phyloP scores from a whole-genome alignment of 2,113 vertebrate genomes.

The Stercorarius parasiticus region DNA sequence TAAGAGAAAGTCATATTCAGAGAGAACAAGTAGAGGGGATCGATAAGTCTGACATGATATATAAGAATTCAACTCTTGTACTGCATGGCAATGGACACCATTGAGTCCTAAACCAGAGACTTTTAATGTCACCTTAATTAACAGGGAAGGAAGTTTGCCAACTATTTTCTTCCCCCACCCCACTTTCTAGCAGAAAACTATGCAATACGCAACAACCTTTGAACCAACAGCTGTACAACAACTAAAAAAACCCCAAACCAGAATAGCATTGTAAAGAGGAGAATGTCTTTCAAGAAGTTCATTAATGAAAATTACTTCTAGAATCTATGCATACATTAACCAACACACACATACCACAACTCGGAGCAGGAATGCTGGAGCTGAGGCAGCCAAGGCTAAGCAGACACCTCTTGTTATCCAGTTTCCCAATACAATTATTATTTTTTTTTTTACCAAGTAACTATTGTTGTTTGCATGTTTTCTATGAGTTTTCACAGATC shows the following conservation, averaged over 20 bases:
- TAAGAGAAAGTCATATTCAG: neutral
- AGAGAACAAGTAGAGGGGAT: neutral
- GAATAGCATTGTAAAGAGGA: neutral
- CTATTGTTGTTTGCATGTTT: neutral
- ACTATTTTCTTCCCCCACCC: neutral
- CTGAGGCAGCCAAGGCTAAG: neutral
- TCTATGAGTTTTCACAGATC: neutral
- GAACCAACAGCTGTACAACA: slow-evolving; percentile 24
- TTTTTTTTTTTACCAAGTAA: neutral
- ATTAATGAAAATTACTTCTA: slow-evolving; percentile 20
- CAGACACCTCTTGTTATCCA: neutral
- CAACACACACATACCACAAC: neutral
- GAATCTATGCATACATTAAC: neutral
- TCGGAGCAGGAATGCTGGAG: neutral
- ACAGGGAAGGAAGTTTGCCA: slow-evolving; percentile 54
- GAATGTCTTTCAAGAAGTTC: slow-evolving; percentile 5
- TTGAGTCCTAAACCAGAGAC: neutral
- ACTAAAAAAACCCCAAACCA: neutral
- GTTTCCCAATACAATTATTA: neutral
- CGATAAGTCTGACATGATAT: neutral
- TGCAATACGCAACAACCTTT: slow-evolving; percentile 34
- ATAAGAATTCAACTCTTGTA: neutral
- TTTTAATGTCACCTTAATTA: slow-evolving; percentile 18
- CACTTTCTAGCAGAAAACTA: neutral
- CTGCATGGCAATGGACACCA: neutral